Evolutionary conservation across 2,113 vertebrate genomes (phyloP).

Genomic region (Notarius quadriscutis): DNA sequence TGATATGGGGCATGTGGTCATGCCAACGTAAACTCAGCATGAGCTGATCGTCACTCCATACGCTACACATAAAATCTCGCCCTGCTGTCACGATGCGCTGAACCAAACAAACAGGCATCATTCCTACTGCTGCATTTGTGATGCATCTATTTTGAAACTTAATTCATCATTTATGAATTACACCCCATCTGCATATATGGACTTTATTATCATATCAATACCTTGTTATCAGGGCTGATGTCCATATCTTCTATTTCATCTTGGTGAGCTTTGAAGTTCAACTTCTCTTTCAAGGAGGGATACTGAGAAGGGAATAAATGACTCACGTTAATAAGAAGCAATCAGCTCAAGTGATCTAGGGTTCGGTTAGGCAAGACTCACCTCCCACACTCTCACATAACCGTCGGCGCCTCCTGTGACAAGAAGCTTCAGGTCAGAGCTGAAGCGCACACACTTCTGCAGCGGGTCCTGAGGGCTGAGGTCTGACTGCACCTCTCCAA

Average conservation of each 20-base stretch:
- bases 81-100: conserved; percentile 86
- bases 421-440: conserved; percentile 76
- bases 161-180: neutral
- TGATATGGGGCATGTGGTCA: conserved; percentile 80
- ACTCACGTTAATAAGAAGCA: conserved; percentile 27
- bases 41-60: conserved; percentile 88
- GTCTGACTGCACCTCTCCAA: conserved; percentile 83
- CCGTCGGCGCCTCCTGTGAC: conserved; percentile 88
- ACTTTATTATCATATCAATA: conserved; percentile 56
- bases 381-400: conserved; percentile 88
- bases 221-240: conserved; percentile 85
- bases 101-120: conserved; percentile 27
- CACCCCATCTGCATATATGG: neutral
- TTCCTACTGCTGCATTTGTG: neutral
- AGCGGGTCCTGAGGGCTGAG: conserved; percentile 80
- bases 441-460: conserved; percentile 90
- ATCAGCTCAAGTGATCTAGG: neutral
- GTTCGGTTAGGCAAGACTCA: conserved; percentile 51
- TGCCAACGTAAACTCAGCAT: conserved; percentile 82
- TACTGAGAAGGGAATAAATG: conserved; percentile 70
- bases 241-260: conserved; percentile 89
- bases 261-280: conserved; percentile 87
- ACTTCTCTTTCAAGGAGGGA: conserved; percentile 84
- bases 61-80: conserved; percentile 85
- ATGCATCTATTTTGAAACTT: neutral